Evolutionary conservation across 2,888 invertebrate genomes (phyloP).

Genomic region (Brenthis daphne): DNA sequence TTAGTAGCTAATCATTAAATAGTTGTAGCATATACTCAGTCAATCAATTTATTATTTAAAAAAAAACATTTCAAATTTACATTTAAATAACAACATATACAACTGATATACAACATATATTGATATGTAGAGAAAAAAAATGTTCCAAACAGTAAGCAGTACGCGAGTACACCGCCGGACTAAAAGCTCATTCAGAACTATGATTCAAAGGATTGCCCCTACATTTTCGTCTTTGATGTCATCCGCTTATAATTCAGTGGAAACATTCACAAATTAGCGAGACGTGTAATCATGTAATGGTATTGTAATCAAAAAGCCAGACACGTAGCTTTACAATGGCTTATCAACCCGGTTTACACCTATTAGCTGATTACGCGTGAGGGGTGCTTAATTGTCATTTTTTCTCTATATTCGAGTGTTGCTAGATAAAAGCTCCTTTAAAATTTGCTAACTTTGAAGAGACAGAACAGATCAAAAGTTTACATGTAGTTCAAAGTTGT

Average conservation of each 20-base stretch:
- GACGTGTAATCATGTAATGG: constrained; percentile 63
- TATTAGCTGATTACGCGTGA: constrained; percentile 44
- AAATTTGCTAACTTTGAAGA: too few relatives aligned
- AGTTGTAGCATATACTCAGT: too few relatives aligned
- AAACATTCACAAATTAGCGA: constrained; percentile 49
- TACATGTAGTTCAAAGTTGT: too few relatives aligned
- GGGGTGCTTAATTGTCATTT: constrained; percentile 10
- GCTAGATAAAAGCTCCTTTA: too few relatives aligned
- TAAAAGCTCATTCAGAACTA: constrained; percentile 12
- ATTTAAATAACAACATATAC: too few relatives aligned
- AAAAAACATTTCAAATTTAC: too few relatives aligned
- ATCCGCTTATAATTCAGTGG: constrained; percentile 23
- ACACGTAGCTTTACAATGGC: constrained; percentile 40
- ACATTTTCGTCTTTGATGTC: constrained; percentile 21
- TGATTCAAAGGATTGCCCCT: constrained; percentile 15
- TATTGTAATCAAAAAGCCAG: constrained; percentile 56
- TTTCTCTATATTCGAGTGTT: neutral
- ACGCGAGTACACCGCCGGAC: neutral
- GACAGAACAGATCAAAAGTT: too few relatives aligned
- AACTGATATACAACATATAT: too few relatives aligned
- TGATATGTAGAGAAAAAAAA: too few relatives aligned
- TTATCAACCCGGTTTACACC: constrained; percentile 41
- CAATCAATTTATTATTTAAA: too few relatives aligned
- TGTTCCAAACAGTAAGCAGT: too few relatives aligned
- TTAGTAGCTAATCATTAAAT: too few relatives aligned